phyloP scores from a whole-genome alignment of 2,113 vertebrate species.

The Martes martes region DNA sequence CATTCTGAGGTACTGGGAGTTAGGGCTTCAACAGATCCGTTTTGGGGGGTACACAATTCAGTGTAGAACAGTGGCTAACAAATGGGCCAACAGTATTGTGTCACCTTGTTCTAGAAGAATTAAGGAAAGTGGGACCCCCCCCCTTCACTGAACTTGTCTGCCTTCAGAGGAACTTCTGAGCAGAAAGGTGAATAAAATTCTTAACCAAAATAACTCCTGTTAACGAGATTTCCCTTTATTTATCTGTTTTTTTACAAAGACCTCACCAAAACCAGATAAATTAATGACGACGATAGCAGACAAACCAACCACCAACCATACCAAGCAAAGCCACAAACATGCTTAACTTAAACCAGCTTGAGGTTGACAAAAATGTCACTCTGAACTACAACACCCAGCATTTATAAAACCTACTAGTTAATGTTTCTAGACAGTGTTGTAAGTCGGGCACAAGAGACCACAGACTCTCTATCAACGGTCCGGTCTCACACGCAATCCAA shows the following conservation, averaged over 20 bases:
- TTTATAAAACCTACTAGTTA: neutral
- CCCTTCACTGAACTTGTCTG: neutral
- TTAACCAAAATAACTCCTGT: neutral
- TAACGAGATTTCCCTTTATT: neutral
- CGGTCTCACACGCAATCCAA: neutral
- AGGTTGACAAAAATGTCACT: neutral
- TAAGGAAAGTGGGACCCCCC: neutral
- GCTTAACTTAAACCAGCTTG: neutral
- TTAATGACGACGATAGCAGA: neutral
- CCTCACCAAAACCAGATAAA: neutral
- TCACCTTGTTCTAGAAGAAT: neutral
- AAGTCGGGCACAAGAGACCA: neutral
- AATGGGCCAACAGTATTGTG: neutral
- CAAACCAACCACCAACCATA: neutral
- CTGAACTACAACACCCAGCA: neutral
- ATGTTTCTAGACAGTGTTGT: neutral
- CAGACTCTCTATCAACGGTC: neutral
- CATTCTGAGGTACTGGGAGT: neutral
- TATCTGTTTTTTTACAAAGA: neutral
- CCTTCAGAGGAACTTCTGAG: neutral
- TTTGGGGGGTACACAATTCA: neutral
- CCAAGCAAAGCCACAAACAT: neutral
- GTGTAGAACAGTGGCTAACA: too few relatives aligned
- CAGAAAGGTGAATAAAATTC: neutral
- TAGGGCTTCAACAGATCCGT: neutral